A percentile compares a stretch with the other conserved stretches of the same genome.
These are phyloP conservation scores for Cisticola juncidis DNA, from an alignment of 2,113 vertebrate genomes.

Conservation along the genomic window DNA sequence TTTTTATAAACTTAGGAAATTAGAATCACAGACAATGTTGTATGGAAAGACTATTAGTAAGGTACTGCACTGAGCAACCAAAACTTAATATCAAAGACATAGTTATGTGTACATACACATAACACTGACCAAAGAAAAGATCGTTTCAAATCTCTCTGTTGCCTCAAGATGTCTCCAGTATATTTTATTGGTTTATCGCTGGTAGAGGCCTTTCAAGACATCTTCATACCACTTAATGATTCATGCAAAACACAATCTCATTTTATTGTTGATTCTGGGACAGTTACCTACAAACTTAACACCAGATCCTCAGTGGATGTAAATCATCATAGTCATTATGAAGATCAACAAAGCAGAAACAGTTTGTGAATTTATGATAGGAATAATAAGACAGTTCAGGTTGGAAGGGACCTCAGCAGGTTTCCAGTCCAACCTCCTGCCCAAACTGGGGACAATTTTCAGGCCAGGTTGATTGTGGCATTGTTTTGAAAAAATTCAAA, in stretches of 20 bases:
- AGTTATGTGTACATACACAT: neutral
- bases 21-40: neutral
- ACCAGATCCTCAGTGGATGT: neutral
- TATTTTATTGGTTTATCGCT: neutral
- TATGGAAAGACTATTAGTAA: neutral
- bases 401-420: neutral
- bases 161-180: neutral
- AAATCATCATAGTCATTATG: neutral
- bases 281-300: neutral
- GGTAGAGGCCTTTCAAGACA: neutral
- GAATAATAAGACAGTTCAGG: neutral
- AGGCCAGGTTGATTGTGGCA: neutral
- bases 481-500: neutral
- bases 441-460: neutral
- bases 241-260: neutral
- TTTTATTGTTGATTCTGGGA: neutral
- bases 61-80: neutral
- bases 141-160: neutral
- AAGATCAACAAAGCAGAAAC: neutral
- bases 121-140: neutral
- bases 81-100: neutral
- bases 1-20: constrained; percentile 40
- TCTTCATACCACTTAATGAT: neutral
- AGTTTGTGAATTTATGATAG: neutral
- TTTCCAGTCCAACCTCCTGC: neutral